Conservation (phyloP, 2,113 vertebrate species). For the Dermatemys mawii region DNA sequence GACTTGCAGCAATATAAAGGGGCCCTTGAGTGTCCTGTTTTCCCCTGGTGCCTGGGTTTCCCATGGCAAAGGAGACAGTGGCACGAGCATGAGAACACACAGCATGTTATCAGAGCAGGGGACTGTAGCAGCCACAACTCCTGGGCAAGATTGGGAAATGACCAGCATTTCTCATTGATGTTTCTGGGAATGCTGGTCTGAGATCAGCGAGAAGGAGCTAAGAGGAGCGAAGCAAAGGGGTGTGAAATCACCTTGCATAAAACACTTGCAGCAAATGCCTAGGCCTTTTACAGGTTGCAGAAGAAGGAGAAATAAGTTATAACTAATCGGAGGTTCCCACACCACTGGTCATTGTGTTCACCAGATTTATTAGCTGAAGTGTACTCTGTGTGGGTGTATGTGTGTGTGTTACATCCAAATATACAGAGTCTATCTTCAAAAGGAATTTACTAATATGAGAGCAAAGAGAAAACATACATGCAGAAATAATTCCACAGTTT, state of each 20-base stretch:
- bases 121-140: conserved; percentile 17
- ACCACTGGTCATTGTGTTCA: not conserved
- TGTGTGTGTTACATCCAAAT: conserved; percentile 15
- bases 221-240: not conserved
- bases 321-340: conserved; percentile 5
- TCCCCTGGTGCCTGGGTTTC: conserved; percentile 72
- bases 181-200: not conserved
- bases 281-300: not conserved
- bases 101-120: conserved; percentile 20
- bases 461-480: conserved; percentile 5
- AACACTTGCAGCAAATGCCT: not conserved
- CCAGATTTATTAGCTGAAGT: not conserved
- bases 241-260: not conserved
- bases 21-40: conserved; percentile 76
- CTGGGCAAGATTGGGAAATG: conserved; percentile 9
- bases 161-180: not conserved
- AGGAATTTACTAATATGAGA: conserved; percentile 1
- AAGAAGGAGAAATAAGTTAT: not conserved
- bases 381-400: conserved; percentile 1
- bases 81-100: conserved; percentile 46
- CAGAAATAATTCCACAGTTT: not conserved
- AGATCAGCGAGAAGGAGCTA: rapidly evolving
- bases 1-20: conserved; percentile 86
- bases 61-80: conserved; percentile 68
- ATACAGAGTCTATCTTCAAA: conserved; percentile 53